Evolutionary conservation across 2,888 invertebrate species (phyloP), one percentile per base, ranked within the genome.

Genomic region (Synanthedon formicaeformis): DNA sequence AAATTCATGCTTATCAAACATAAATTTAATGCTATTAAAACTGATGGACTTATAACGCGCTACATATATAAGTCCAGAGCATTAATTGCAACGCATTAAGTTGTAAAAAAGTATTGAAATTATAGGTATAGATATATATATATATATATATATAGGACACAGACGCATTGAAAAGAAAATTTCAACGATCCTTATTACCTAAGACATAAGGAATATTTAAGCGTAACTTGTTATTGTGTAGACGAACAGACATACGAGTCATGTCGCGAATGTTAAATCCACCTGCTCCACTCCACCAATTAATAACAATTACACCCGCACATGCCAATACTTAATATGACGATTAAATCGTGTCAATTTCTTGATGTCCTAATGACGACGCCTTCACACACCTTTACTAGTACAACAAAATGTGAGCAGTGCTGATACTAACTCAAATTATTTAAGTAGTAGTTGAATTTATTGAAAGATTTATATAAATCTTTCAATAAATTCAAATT

Each of bases 271-370:
- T 45, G 14, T n/a, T 45, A 13, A 34, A 45, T 57, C 54, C 69
- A 70, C 67, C 69, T 73, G 73, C 67, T 54, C 63, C 60, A 60
- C 61, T 65, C 57, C 11, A 23, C 55, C 61, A 67, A 72, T 73
- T 71, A 69, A 70, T 72, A 61, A 67, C 67, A 65, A 71, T 73
- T 69, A 70, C 57, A 63, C 65, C 13, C n/a, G 14, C 45, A 45
- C 14, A 62, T 59, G 64, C 62, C 64, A 63, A 64, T 60, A 63
- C n/a, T n/a, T n/a, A n/a, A n/a, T 62, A 58, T 56, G 41, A 40
- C 53, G 51, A 52, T 59, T 58, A 59, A 57, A 61, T 51, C 57
- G 53, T 54, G 55, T 51, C 48, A 52, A 54, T 14, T 45, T 13
- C 8, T n/a, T 45, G 45, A 13, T 34, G 34, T 34, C 34, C 34